Conservation (phyloP, 2,797 vertebrate species). For the Alectoris magna region DNA sequence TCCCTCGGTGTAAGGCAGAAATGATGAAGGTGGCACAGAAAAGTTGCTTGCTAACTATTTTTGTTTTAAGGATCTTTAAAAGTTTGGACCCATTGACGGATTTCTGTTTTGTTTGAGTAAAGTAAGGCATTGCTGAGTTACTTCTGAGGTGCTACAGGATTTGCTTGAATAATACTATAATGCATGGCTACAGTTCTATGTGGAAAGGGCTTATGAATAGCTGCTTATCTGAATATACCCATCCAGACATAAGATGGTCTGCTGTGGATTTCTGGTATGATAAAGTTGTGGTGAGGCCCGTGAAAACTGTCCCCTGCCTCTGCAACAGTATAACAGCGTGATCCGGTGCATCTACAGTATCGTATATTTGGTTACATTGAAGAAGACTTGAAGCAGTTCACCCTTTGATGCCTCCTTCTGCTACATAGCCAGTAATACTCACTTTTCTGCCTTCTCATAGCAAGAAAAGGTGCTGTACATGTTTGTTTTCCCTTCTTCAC, state of each 20-base stretch:
- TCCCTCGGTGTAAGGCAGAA: not conserved
- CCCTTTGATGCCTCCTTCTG: not conserved
- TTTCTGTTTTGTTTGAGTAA: not conserved
- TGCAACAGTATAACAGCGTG: slow-evolving; percentile 37
- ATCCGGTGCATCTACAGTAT: not conserved
- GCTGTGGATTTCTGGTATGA: slow-evolving; percentile 48
- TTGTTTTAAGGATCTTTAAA: not conserved
- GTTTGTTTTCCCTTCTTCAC: not conserved
- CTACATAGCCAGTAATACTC: not conserved
- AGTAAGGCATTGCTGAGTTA: not conserved
- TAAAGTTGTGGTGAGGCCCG: slow-evolving; percentile 47
- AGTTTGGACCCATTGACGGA: not conserved
- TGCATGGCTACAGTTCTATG: not conserved
- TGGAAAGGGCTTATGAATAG: not conserved
- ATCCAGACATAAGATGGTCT: slow-evolving; percentile 38
- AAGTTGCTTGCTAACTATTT: not conserved
- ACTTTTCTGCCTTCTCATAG: not conserved
- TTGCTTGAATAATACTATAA: slow-evolving; percentile 3
- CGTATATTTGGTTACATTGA: not conserved
- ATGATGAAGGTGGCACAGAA: not conserved
- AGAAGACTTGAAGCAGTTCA: not conserved
- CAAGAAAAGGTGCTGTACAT: not conserved
- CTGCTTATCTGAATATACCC: slow-evolving; percentile 13
- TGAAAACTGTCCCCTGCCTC: slow-evolving; percentile 51
- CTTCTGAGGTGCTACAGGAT: not conserved